Conservation (phyloP, 2,797 vertebrate genomes). For the Crax fasciolata region DNA sequence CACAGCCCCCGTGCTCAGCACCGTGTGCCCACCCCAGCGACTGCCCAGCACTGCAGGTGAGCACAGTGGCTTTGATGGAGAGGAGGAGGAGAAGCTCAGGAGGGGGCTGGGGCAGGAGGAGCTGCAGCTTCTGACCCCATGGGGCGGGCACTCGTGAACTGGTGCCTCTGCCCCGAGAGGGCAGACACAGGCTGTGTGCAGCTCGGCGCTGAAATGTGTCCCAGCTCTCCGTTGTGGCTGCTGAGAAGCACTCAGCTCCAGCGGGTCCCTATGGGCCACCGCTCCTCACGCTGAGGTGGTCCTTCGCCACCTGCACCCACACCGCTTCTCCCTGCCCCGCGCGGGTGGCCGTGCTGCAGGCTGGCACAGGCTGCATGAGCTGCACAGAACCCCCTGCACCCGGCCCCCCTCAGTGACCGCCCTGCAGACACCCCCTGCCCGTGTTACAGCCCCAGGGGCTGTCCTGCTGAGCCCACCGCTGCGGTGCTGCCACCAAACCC, state of each 20-base stretch:
- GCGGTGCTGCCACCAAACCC: not conserved
- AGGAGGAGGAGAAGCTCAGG: not conserved
- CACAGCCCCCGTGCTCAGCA: not conserved
- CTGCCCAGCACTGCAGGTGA: not conserved
- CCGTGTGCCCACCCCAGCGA: not conserved
- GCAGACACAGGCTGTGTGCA: not conserved
- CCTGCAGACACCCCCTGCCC: not conserved
- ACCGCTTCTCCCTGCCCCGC: not conserved
- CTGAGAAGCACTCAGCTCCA: not conserved
- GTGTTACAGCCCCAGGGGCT: fast-evolving
- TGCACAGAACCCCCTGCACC: not conserved
- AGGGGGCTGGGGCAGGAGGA: not conserved
- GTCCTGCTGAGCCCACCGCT: not conserved
- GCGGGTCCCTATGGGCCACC: not conserved
- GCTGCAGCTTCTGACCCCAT: not conserved
- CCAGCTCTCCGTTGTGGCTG: not conserved
- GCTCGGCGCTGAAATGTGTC: not conserved
- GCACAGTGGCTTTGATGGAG: not conserved
- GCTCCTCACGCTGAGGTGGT: not conserved
- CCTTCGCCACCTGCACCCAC: not conserved
- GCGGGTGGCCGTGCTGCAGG: too few relatives aligned
- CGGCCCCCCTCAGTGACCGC: not conserved
- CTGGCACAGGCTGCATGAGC: too few relatives aligned
- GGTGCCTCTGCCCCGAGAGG: not conserved
- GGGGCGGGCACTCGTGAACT: not conserved